A percentile compares a stretch with the other conserved stretches of the same genome.
phyloP scores from a whole-genome alignment of 2,113 vertebrate species.

The Syrmaticus mikado region DNA sequence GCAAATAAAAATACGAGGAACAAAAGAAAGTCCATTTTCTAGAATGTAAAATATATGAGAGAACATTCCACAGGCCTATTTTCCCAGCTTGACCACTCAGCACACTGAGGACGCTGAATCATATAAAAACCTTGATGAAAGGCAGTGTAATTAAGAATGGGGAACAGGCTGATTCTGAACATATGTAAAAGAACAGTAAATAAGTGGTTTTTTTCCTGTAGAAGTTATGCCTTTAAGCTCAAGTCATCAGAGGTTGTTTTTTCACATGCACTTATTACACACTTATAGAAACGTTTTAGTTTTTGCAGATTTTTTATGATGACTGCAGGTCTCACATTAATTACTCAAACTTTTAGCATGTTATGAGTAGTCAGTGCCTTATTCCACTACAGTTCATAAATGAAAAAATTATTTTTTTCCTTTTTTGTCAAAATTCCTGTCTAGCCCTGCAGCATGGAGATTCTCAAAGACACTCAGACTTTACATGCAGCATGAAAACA shows the following conservation, averaged over 20 bases:
- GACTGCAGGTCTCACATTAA: not conserved
- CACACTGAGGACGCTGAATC: not conserved
- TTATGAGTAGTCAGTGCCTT: not conserved
- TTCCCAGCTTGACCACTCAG: not conserved
- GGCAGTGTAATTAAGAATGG: not conserved
- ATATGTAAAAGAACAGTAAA: not conserved
- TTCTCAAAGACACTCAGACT: not conserved
- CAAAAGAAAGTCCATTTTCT: not conserved
- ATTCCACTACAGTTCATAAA: not conserved
- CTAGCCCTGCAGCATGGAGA: not conserved
- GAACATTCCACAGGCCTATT: not conserved
- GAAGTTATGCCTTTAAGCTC: not conserved
- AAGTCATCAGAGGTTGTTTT: not conserved
- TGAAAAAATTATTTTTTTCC: not conserved
- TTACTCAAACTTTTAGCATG: not conserved
- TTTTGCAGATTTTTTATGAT: not conserved
- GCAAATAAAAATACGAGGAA: not conserved
- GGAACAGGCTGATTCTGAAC: not conserved
- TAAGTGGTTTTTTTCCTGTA: not conserved
- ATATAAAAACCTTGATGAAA: slow-evolving; percentile 13
- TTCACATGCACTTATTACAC: not conserved
- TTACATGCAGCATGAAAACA: not conserved
- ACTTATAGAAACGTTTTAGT: not conserved
- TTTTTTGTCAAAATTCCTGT: not conserved
- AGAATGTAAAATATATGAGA: not conserved